phyloP scores from a whole-genome alignment of 2,797 vertebrate genomes.

The Pangasius mekongensis region DNA sequence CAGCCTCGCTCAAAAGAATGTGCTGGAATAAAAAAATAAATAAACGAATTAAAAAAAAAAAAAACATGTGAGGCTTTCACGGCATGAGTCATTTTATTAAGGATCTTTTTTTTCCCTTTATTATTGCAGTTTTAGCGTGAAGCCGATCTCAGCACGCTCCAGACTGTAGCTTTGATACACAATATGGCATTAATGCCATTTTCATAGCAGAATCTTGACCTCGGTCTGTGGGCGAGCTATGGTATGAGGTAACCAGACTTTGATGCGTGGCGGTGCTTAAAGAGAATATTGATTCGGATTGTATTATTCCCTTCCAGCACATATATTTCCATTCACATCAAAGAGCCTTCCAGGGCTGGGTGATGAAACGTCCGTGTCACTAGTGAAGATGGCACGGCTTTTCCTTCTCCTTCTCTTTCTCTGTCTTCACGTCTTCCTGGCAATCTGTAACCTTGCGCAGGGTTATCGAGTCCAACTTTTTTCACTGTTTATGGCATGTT shows the following conservation, averaged over 20 bases:
- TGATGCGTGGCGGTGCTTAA: constrained; percentile 52
- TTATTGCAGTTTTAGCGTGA: constrained; percentile 10
- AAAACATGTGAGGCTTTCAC: constrained; percentile 13
- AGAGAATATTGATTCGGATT: constrained; percentile 52
- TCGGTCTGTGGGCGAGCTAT: constrained; percentile 29
- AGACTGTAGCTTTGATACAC: constrained; percentile 31
- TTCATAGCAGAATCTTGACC: constrained; percentile 28
- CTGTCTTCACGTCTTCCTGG: not conserved
- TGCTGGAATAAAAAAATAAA: not conserved
- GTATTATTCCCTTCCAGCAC: constrained; percentile 45
- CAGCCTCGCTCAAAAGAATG: constrained; percentile 33
- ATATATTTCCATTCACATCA: constrained; percentile 55
- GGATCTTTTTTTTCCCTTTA: not conserved
- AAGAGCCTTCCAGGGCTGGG: constrained; percentile 39
- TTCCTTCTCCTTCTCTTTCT: constrained; percentile 13
- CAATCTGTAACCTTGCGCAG: constrained; percentile 24
- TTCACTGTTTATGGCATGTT: constrained; percentile 48
- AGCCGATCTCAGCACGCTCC: constrained; percentile 4
- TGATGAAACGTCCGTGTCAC: constrained; percentile 57
- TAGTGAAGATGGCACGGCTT: constrained; percentile 31
- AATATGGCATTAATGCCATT: constrained; percentile 15
- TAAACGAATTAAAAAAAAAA: too few species aligned
- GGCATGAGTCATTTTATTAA: constrained; percentile 6
- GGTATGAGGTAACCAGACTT: constrained; percentile 27
- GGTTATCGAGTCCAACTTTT: constrained; percentile 20